A percentile compares a stretch with the other conserved stretches of the same genome.
phyloP scores from a whole-genome alignment of 2,113 vertebrate species.

The Myrmecobius fasciatus region DNA sequence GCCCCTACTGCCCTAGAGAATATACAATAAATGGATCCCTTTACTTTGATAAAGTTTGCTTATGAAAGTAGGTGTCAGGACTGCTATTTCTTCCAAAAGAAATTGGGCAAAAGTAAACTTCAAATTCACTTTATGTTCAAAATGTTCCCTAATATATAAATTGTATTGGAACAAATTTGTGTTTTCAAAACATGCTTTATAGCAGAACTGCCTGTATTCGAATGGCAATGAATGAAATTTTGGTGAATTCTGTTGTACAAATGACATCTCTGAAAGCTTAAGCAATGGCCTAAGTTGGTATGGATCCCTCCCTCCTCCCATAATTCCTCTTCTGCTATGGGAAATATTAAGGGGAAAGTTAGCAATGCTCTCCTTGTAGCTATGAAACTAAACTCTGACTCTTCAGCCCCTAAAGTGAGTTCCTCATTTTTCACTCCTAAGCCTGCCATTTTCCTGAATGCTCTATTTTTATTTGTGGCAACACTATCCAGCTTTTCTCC shows the following conservation, averaged over 20 bases:
- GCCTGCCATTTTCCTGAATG: background rate
- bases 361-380: background rate
- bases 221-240: background rate
- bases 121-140: background rate
- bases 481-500: background rate
- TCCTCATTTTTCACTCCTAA: background rate
- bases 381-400: background rate
- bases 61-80: background rate
- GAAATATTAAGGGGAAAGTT: background rate
- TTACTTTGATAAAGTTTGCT: background rate
- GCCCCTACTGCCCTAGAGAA: background rate
- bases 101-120: background rate
- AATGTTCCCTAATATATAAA: background rate
- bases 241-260: background rate
- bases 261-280: background rate
- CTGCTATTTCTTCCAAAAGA: background rate
- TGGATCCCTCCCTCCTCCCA: background rate
- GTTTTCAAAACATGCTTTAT: background rate
- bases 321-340: background rate
- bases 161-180: background rate
- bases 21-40: background rate
- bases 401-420: background rate
- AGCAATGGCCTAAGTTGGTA: background rate
- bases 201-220: background rate
- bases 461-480: background rate